Base-by-base conservation (phyloP, 2,888 invertebrate genomes). In the Artemia sinica region DNA sequence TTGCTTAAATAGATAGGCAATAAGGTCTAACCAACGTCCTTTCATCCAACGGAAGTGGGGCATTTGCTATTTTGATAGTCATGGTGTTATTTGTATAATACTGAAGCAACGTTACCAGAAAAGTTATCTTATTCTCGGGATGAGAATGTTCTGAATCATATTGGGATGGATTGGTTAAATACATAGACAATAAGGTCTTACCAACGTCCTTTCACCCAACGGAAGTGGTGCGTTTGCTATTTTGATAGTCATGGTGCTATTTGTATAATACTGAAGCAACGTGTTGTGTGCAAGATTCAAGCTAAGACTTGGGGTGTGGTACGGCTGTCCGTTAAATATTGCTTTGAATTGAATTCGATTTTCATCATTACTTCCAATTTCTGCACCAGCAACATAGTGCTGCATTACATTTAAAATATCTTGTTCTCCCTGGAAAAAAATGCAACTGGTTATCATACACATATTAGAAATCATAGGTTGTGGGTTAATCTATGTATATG, bases 291-390 rank as follows among this genome's bases (percentile, higher is more conserved):
- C 68, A 8, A 72, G 66, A 50, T 71, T 70, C 11, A 71, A 65
- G n/a, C 70, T 67, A 4, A 72, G 50, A 6, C 72, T 71, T 8
- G 70, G 66, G 0, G 72, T 63, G 66, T 72, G 72, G 67, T 66
- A 70, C 9, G 72, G 72, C 13, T 71, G 69, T 11, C 28, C 28
- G 28, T 58, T 58, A 28, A 58, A 58, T n/a, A 58, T n/a, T 8
- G 51, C 73, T 69, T 76, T 76, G 18, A 74, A 73, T 28, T 72
- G 73, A 72, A 74, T 74, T 66, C 72, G 72, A 0, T 72, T 72
- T 50, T 58, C 28, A n/a, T n/a, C 14, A 58, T 18, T 8, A 58
- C 63, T 58, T n/a, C 28, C 28, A 28, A 58, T 9, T 9, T n/a
- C n/a, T 28, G 63, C 63, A 58, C 63, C 63, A 10, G 63, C 63